A percentile compares a stretch with the other conserved stretches of the same genome.
Evolutionary conservation across 2,113 vertebrate genomes (phyloP).

Genomic region (Aix galericulata): DNA sequence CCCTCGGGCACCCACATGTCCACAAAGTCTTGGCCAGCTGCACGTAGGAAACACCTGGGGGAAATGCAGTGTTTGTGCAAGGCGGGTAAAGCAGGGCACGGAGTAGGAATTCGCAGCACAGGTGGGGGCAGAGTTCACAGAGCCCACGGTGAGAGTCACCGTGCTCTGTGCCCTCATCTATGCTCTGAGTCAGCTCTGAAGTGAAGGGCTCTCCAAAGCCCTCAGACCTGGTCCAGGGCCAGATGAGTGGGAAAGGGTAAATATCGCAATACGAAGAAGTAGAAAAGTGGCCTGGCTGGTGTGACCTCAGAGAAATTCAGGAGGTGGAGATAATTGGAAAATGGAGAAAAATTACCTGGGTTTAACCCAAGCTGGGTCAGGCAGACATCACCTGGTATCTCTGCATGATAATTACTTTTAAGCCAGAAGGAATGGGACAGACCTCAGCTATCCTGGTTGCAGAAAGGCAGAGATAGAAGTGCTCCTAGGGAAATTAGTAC

Average conservation of each 20-base stretch:
- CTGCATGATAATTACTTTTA: not conserved
- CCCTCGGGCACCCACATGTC: too few species aligned
- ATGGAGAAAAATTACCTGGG: accelerated
- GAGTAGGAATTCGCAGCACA: too few species aligned
- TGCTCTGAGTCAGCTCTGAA: not conserved
- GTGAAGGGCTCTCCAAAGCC: not conserved
- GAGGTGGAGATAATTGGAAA: accelerated
- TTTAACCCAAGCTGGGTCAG: accelerated
- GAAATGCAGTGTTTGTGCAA: too few species aligned
- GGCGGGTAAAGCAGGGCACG: too few species aligned
- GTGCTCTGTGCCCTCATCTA: too few species aligned
- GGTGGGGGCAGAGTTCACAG: too few species aligned
- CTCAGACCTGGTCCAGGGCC: not conserved
- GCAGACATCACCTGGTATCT: accelerated
- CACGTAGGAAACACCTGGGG: too few species aligned
- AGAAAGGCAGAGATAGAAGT: not conserved
- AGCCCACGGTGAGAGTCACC: too few species aligned
- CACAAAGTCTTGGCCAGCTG: too few species aligned
- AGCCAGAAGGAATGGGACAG: not conserved
- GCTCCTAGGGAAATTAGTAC: not conserved
- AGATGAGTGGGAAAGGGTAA: accelerated
- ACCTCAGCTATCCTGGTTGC: not conserved
- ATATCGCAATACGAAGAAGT: accelerated
- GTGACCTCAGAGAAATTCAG: not conserved
- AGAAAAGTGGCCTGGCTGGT: not conserved